Conservation (phyloP, 2,888 invertebrate species). For the Vannuccia rotundouncinata region DNA sequence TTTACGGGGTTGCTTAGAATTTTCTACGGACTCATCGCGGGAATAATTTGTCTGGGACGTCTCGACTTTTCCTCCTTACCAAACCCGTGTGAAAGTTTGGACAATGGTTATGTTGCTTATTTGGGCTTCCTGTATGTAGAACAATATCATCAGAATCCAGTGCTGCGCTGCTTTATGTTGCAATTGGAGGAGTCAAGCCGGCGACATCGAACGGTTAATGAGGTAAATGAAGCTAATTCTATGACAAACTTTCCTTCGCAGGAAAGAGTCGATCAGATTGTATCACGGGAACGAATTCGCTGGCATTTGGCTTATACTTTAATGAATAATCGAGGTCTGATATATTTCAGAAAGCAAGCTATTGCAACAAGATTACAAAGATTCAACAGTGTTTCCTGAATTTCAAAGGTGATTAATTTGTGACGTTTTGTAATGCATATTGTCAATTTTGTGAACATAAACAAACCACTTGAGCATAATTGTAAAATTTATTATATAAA, state of each 20-base stretch:
- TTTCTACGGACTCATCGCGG: background rate
- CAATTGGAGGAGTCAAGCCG: background rate
- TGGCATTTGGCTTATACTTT: constrained; percentile 17
- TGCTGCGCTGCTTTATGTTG: background rate
- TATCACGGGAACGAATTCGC: background rate
- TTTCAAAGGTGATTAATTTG: too few relatives aligned
- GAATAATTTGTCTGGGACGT: constrained; percentile 24
- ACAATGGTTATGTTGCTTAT: constrained; percentile 13
- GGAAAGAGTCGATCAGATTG: background rate
- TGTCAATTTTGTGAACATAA: too few relatives aligned
- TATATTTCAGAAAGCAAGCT: background rate
- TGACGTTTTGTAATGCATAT: too few relatives aligned
- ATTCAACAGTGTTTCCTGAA: background rate
- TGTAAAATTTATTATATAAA: too few relatives aligned
- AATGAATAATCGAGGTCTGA: constrained; percentile 6
- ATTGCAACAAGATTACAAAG: background rate
- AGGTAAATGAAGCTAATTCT: background rate
- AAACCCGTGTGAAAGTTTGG: constrained; percentile 7
- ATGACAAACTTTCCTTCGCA: background rate
- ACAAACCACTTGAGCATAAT: too few relatives aligned
- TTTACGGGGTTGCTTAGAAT: constrained; percentile 25
- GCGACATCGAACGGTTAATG: background rate
- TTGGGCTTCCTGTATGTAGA: background rate
- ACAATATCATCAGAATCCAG: constrained; percentile 1
- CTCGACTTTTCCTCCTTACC: constrained; percentile 28